A percentile compares a stretch with the other conserved stretches of the same genome.
phyloP scores from a whole-genome alignment of 2,888 invertebrate genomes.

The Eupithecia exiguata region DNA sequence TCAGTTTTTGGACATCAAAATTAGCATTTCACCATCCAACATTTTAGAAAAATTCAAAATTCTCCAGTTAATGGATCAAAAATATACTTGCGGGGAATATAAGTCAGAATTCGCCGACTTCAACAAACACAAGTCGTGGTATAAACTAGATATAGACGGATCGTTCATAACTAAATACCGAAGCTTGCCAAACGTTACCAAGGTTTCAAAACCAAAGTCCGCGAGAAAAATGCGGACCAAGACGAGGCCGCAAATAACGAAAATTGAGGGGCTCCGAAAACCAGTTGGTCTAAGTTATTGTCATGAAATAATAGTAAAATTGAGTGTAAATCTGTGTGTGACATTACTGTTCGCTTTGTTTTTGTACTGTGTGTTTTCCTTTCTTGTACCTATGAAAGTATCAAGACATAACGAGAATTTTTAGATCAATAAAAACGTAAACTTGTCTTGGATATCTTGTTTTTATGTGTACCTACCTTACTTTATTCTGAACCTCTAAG shows the following conservation, averaged over 20 bases:
- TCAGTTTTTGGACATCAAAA: neutral
- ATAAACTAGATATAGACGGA: constrained; percentile 4
- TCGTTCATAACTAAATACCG: neutral
- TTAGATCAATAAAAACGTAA: constrained; percentile 8
- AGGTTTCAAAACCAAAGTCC: neutral
- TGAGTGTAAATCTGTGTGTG: constrained; percentile 40
- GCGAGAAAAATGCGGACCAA: neutral
- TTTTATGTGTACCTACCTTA: neutral
- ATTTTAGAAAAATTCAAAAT: neutral
- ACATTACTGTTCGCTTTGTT: constrained; percentile 44
- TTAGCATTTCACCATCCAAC: neutral
- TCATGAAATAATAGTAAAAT: constrained; percentile 3
- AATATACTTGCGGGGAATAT: too few species aligned
- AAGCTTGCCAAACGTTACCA: neutral
- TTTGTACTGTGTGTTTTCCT: constrained; percentile 45
- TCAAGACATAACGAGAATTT: constrained; percentile 22
- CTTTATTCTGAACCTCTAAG: too few species aligned
- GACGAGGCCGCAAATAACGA: neutral
- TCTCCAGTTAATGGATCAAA: neutral
- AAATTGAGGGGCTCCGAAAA: neutral
- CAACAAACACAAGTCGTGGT: constrained; percentile 7
- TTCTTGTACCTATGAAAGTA: constrained; percentile 39
- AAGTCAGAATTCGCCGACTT: neutral
- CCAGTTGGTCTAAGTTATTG: neutral
- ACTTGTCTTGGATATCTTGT: neutral